Conservation (phyloP, 2,888 invertebrate species). For the Caenorhabditis sp. region DNA sequence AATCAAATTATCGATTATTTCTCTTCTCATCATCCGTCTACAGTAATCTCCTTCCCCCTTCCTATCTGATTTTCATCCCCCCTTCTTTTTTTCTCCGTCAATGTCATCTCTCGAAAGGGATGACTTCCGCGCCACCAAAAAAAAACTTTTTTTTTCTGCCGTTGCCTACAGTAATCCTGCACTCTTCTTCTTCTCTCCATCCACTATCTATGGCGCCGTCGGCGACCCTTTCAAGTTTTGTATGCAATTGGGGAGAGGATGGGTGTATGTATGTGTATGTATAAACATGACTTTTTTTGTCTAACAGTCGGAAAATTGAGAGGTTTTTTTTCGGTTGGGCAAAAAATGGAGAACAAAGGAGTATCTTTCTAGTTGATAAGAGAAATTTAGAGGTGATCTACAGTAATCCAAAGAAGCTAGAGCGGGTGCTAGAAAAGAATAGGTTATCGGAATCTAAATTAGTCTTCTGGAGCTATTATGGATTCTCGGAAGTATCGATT, state of each 20-base stretch:
- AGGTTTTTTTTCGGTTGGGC: slow-evolving; percentile 1
- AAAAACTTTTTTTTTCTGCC: slow-evolving; percentile 5
- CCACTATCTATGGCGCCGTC: slow-evolving; percentile 10
- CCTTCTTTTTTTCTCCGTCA: not conserved
- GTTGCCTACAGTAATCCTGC: slow-evolving; percentile 41
- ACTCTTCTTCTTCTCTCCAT: not conserved
- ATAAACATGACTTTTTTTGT: slow-evolving; percentile 1
- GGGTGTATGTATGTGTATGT: not conserved
- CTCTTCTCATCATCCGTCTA: not conserved
- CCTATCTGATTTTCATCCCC: no score
- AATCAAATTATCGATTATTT: no score
- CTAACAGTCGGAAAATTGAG: no score
- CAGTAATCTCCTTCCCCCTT: no score
- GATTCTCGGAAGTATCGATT: no score
- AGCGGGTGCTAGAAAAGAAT: no score
- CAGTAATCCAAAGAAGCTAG: no score
- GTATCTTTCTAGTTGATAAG: no score
- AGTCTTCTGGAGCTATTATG: no score
- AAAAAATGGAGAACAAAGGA: not conserved
- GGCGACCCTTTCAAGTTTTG: slow-evolving; percentile 61
- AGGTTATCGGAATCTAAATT: no score
- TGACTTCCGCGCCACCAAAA: no score
- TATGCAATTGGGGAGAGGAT: not conserved
- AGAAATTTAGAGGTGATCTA: no score
- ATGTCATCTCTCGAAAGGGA: not conserved